Evolutionary conservation across 2,797 vertebrate species (phyloP).

Genomic region (Natrix natrix): DNA sequence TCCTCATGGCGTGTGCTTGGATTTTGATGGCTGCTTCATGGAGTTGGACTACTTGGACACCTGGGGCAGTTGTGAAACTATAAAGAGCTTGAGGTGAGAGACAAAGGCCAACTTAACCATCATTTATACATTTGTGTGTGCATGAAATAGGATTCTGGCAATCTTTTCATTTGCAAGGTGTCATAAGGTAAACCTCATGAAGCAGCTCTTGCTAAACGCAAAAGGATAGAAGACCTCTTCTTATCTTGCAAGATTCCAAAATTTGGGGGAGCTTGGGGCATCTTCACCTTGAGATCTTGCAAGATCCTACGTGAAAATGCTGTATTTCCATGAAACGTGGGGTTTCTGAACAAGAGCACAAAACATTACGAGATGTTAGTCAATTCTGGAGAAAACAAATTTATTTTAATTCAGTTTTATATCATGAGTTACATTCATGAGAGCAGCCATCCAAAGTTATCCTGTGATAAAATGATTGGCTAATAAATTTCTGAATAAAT

Average conservation of each 20-base stretch:
- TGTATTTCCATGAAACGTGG: not conserved
- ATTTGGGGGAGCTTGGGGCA: not conserved
- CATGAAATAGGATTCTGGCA: not conserved
- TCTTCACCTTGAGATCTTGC: not conserved
- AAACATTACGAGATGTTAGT: not conserved
- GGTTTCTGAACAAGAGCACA: not conserved
- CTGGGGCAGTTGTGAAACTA: slow-evolving; percentile 74
- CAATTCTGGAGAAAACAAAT: not conserved
- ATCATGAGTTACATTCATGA: not conserved
- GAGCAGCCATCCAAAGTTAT: not conserved
- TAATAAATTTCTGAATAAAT: too few species aligned
- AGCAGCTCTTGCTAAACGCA: not conserved
- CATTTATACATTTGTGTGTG: not conserved
- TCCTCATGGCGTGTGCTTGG: slow-evolving; percentile 67
- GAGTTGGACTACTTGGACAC: slow-evolving; percentile 79
- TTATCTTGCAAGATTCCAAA: not conserved
- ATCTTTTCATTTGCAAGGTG: not conserved
- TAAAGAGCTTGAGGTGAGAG: slow-evolving; percentile 82
- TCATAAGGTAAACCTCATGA: not conserved
- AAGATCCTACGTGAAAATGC: not conserved
- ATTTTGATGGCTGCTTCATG: slow-evolving; percentile 84
- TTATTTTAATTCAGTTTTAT: not conserved
- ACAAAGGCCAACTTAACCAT: not conserved
- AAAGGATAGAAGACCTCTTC: not conserved
- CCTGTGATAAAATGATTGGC: too few species aligned